Conservation (phyloP, 2,113 vertebrate genomes). For the Varanus salvator region DNA sequence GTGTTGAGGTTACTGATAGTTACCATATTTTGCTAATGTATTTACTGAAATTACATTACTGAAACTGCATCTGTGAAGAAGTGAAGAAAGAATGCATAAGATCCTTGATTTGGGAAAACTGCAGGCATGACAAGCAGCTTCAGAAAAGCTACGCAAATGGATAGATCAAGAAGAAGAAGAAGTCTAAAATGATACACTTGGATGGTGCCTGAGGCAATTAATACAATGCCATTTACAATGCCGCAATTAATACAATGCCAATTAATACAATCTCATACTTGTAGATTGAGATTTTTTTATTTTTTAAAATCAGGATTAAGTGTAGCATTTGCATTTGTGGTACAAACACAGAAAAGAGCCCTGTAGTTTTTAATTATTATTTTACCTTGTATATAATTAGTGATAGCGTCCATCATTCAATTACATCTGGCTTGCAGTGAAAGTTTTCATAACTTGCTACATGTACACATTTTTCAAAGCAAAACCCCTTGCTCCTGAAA, state of each 20-base stretch:
- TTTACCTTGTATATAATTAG: not conserved
- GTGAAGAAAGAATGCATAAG: rapidly evolving
- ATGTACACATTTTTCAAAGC: not conserved
- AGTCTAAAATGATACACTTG: not conserved
- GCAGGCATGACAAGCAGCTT: slow-evolving; percentile 6
- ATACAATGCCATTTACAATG: no score
- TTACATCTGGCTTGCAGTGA: not conserved
- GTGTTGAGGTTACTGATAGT: slow-evolving; percentile 41
- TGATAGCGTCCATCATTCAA: not conserved
- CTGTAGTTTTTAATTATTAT: not conserved
- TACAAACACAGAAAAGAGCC: not conserved
- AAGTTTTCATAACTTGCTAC: no score
- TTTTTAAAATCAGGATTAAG: not conserved
- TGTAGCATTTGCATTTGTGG: slow-evolving; percentile 1
- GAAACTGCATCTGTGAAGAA: slow-evolving; percentile 15
- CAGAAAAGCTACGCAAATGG: slow-evolving; percentile 1
- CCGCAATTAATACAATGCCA: not conserved
- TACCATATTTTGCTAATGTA: slow-evolving; percentile 32
- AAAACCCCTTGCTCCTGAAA: not conserved
- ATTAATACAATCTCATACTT: no score
- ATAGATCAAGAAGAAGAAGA: not conserved
- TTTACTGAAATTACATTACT: slow-evolving; percentile 45
- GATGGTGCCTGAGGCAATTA: not conserved
- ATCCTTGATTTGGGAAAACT: not conserved
- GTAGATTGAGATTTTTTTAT: not conserved